Base-by-base conservation (phyloP, 2,888 invertebrate genomes). In the Tortrix viridana region DNA sequence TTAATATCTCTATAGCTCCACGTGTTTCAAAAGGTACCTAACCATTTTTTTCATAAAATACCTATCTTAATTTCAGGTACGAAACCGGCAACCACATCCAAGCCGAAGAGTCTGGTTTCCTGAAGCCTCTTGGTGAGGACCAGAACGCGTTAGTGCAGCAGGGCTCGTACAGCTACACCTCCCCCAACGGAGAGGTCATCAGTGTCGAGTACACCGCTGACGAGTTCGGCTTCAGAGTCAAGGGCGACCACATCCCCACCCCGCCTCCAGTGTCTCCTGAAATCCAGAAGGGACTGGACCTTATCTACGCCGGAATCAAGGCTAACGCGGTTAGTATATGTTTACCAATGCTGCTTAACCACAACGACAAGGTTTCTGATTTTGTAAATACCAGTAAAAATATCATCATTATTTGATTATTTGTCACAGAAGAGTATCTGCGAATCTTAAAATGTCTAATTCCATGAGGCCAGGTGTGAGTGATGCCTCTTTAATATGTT, bases 271-370 rank as follows among this genome's bases (percentile, higher is more conserved):
- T 96, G 23, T 96, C 96, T 58, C 93, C 95, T 67, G 97, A 96
- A 92, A 96, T 97, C 76, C 97, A 97, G 86, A 97, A 96, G 82
- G 96, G 97, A 59, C 93, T 97, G 66, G 97, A 97, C 84, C 94
- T 97, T 79, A 97, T 97, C 85, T 97, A 95, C 84, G 96, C 96
- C 64, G 96, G 96, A 75, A 97, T 97, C 72, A 95, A 95, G 79
- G 91, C 92, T 49, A 92, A 92, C 70, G 74, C 76, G 83, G 92
- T 92, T 81, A 77, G 60, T 65, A 49, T 38, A 22, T 50, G 48
- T 3, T 22, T n/a, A n/a, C 2, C 4, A 22, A 22, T 2, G 22
- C 22, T 4, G 22, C 22, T 22, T 3, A 22, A 3, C 4, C 4
- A 22, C 4, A 3, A 22, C 22, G 22, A 22, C 4, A 22, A 2